These are phyloP conservation scores for Lindbergichthys nudifrons DNA, from an alignment of 2,797 vertebrate genomes.

Conservation along the genomic window DNA sequence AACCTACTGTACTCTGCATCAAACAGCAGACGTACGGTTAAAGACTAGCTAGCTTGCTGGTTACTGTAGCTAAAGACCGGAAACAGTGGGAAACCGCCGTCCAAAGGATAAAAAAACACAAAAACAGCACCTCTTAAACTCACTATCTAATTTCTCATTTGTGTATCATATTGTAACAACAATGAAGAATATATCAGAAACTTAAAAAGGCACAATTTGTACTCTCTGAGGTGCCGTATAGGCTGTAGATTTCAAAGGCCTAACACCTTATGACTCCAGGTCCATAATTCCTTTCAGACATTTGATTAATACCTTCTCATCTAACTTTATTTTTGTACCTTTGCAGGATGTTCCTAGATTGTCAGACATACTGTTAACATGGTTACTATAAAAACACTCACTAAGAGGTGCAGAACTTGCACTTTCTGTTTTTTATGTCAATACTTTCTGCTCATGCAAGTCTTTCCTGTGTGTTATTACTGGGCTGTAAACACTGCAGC, in stretches of 20 bases:
- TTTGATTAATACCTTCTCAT: not conserved
- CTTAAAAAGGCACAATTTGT: not conserved
- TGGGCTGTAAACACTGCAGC: constrained; percentile 66
- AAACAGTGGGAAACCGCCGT: too few relatives aligned
- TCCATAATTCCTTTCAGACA: not conserved
- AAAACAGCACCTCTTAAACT: too few relatives aligned
- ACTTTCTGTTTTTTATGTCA: not conserved
- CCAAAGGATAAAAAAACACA: too few relatives aligned
- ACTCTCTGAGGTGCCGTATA: not conserved
- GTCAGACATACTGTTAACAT: not conserved
- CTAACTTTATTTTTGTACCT: not conserved
- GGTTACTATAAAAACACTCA: not conserved
- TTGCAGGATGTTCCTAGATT: not conserved
- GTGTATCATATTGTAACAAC: too few relatives aligned
- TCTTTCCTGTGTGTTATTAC: constrained; percentile 66
- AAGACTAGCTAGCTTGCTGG: too few relatives aligned
- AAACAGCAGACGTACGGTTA: not conserved
- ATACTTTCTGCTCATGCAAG: constrained; percentile 30
- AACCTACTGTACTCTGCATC: not conserved
- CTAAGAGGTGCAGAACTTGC: not conserved
- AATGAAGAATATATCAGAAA: not conserved
- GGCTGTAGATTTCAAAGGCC: not conserved
- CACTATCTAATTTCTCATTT: too few relatives aligned
- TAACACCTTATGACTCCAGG: constrained; percentile 3
- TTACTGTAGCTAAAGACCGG: too few relatives aligned